Evolutionary conservation across 2,797 vertebrate species (phyloP), one percentile per base, ranked within the genome.

Genomic region (Hybognathus amarus): DNA sequence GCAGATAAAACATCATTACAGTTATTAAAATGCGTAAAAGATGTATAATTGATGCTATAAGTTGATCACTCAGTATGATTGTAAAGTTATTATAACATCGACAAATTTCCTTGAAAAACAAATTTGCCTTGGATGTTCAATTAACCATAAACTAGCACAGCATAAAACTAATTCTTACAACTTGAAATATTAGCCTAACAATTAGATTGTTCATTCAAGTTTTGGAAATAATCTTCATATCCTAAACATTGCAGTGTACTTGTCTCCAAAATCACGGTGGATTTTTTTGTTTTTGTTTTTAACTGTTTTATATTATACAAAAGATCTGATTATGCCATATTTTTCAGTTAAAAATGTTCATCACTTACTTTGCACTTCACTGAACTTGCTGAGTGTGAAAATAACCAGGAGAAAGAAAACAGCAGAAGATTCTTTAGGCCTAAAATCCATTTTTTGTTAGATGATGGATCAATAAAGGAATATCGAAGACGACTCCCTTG

Each of bases 321-420:
- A 47, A 63, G 1, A 33, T 40, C 52, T 27, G 13, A 59, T 77
- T 15, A 47, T 47, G 3, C 40, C 12, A 27, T 40, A 52, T 27
- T 79, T 27, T 8, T 33, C 24, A 42, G 9, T 27, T 17, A 61
- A 78, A 47, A 17, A 61, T 12, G 30, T 50, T 22, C 30, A 50
- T 42, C 79, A 93, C 93, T 93, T 87, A 94, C 94, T 1, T 40
- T 82, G 84, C 2, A 47, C 85, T 33, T 85, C 77, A 3, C 77
- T 74, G 50, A 87, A 84, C 0, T 82, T 80, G 1, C 85, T 87
- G 61, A 92, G 78, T 30, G 90, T 59, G 63, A 90, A 56, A 81
- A 93, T 63, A 54, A 90, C 38, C 2, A 93, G 40, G 18, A 92
- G 76, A 66, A 83, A 61, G 33, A 91, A 50, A 71, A 42, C 30